A percentile compares a stretch with the other conserved stretches of the same genome.
Evolutionary conservation across 2,888 invertebrate species (phyloP).

Genomic region (Tachystola acroxantha): DNA sequence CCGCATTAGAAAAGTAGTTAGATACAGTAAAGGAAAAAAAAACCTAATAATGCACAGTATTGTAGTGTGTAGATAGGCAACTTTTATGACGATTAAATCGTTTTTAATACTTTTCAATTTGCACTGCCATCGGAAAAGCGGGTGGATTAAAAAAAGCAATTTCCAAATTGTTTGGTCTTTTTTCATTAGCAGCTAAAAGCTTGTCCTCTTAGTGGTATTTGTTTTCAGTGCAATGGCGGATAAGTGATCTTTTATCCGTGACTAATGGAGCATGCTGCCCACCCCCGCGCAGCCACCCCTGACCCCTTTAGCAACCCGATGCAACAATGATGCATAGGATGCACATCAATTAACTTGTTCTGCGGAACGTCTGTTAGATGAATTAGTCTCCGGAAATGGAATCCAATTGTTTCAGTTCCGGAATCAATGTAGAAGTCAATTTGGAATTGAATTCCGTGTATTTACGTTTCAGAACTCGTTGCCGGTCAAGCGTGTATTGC

Average conservation of each 20-base stretch:
- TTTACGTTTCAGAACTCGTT: too few relatives aligned
- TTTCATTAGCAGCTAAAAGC: slow-evolving; percentile 50
- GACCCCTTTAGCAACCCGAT: slow-evolving; percentile 14
- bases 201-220: slow-evolving; percentile 38
- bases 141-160: slow-evolving; percentile 43
- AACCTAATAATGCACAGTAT: slow-evolving; percentile 10
- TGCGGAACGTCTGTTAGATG: slow-evolving; percentile 4
- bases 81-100: slow-evolving; percentile 17
- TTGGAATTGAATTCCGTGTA: neutral
- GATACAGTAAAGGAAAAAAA: neutral
- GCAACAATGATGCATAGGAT: slow-evolving; percentile 30
- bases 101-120: slow-evolving; percentile 41
- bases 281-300: slow-evolving; percentile 11
- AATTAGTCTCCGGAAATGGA: neutral
- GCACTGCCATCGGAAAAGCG: slow-evolving; percentile 29
- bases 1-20: too few relatives aligned
- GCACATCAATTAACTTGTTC: slow-evolving; percentile 36
- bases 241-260: slow-evolving; percentile 54
- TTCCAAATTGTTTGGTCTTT: slow-evolving; percentile 28
- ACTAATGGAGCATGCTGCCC: slow-evolving; percentile 48
- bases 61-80: slow-evolving; percentile 47
- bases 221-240: slow-evolving; percentile 30
- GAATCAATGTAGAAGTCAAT: neutral
- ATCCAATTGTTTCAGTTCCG: neutral
- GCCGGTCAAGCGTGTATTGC: too few relatives aligned